Evolutionary conservation across 2,113 vertebrate species (phyloP).

Genomic region (Bothrops jararaca): DNA sequence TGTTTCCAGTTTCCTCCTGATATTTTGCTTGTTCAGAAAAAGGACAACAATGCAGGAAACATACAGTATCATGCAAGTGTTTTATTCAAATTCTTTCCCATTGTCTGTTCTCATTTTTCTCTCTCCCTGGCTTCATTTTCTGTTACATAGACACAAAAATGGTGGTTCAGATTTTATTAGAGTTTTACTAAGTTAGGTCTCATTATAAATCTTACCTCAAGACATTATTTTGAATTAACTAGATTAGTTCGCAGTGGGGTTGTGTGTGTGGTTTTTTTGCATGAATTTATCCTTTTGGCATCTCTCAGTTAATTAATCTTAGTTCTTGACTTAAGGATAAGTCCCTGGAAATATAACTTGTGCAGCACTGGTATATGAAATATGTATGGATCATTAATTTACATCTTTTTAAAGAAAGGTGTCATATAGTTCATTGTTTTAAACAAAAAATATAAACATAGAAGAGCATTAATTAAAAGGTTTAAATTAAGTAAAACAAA

Average conservation of each 20-base stretch:
- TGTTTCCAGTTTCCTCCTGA: slow-evolving; percentile 38
- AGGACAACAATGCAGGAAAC: neutral
- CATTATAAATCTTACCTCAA: neutral
- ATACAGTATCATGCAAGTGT: neutral
- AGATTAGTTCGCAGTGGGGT: neutral
- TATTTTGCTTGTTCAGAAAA: slow-evolving; percentile 44
- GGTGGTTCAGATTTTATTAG: neutral
- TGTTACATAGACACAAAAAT: neutral
- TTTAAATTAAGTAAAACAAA: neutral
- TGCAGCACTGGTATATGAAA: neutral
- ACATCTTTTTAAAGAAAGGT: neutral
- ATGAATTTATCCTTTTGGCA: neutral
- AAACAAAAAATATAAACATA: neutral
- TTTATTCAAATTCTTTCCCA: neutral
- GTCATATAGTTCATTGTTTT: neutral
- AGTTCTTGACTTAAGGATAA: neutral
- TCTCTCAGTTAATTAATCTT: neutral
- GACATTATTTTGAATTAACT: neutral
- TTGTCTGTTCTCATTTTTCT: neutral
- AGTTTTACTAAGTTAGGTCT: neutral
- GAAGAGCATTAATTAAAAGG: neutral
- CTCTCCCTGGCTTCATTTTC: neutral
- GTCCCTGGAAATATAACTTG: neutral
- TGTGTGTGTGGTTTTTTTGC: neutral
- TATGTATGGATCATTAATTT: neutral